phyloP scores from a whole-genome alignment of 1,140 invertebrate species.

The Oreohelix idahoensis region DNA sequence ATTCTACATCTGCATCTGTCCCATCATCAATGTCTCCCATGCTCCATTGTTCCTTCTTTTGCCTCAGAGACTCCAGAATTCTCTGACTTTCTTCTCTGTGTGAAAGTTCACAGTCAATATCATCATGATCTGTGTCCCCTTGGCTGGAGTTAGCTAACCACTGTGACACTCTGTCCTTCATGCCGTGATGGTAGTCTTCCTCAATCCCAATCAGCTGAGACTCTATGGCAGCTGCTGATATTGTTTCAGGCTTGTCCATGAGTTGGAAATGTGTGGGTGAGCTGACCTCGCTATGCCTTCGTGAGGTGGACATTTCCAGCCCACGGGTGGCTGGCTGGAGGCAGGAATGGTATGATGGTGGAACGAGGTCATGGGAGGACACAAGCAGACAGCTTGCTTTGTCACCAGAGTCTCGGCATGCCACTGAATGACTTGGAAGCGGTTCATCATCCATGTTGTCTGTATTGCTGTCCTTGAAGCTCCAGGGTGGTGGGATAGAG shows the following conservation, averaged over 20 bases:
- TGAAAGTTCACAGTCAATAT: neutral
- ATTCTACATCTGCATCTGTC: conserved; percentile 39
- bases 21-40: conserved; percentile 16
- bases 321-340: conserved; percentile 47
- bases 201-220: conserved; percentile 59
- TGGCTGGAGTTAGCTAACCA: conserved; percentile 52
- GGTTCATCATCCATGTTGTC: conserved; percentile 18
- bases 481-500: conserved; percentile 39
- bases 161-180: conserved; percentile 55
- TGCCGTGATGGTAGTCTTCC: conserved; percentile 56
- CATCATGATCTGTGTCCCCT: neutral
- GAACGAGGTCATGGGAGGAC: conserved; percentile 55
- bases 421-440: conserved; percentile 42
- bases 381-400: conserved; percentile 52
- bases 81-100: neutral
- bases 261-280: conserved; percentile 64
- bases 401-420: conserved; percentile 42
- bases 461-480: conserved; percentile 15
- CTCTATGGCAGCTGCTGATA: conserved; percentile 39
- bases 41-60: neutral
- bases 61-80: conserved; percentile 31
- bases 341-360: conserved; percentile 60
- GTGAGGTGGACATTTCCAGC: conserved; percentile 32
- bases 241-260: conserved; percentile 45
- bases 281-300: conserved; percentile 50